Conservation (phyloP, 2,113 vertebrate genomes). For the Marmota flaviventris region DNA sequence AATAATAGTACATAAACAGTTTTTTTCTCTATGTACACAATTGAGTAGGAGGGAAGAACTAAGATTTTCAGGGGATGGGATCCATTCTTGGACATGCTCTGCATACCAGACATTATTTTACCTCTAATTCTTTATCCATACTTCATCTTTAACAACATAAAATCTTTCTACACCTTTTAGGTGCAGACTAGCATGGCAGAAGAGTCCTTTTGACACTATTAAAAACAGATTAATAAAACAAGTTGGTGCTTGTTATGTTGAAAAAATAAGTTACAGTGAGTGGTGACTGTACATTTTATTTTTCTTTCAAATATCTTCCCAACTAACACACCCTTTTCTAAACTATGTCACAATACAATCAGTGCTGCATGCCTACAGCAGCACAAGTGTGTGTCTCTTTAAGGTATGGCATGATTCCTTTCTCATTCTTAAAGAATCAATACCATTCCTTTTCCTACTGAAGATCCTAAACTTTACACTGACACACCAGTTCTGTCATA, state of each 20-base stretch:
- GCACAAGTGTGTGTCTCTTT: background rate
- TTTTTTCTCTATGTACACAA: background rate
- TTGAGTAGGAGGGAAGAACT: no score
- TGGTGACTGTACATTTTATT: constrained; percentile 43
- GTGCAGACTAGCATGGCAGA: constrained; percentile 30
- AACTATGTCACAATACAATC: background rate
- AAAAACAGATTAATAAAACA: constrained; percentile 57
- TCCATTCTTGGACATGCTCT: background rate
- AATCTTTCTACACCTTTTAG: background rate
- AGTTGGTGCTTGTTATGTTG: constrained; percentile 53
- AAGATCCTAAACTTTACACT: background rate
- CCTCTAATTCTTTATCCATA: background rate
- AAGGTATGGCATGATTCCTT: background rate
- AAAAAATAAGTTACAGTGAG: constrained; percentile 21
- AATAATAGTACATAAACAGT: background rate
- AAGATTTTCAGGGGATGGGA: background rate
- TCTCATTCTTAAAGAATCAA: background rate
- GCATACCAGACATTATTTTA: constrained; percentile 57
- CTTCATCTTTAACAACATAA: constrained; percentile 22
- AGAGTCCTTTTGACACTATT: background rate
- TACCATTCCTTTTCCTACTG: background rate
- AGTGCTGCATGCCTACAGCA: background rate
- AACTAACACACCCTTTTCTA: constrained; percentile 35
- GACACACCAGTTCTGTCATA: no score
- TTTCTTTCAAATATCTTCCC: constrained; percentile 10